Evolutionary conservation across 2,113 vertebrate species (phyloP).

Genomic region (Equus przewalskii): DNA sequence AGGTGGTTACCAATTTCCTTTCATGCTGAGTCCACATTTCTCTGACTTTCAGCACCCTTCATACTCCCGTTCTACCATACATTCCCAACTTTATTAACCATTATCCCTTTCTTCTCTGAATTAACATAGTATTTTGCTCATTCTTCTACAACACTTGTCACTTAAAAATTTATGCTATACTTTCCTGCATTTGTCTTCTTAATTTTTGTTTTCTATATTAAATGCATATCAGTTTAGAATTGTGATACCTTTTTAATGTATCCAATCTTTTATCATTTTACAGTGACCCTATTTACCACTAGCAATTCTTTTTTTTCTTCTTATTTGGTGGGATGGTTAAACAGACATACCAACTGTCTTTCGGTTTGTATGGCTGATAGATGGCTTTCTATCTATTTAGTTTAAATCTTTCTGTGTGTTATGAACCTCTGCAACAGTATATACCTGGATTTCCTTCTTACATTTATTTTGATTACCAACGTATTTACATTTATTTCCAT

Average conservation of each 20-base stretch:
- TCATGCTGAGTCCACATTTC: neutral
- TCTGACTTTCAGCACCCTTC: neutral
- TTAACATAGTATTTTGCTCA: neutral
- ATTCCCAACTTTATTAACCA: neutral
- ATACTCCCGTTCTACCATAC: neutral
- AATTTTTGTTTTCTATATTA: neutral
- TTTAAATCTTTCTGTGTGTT: neutral
- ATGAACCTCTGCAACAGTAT: conserved; percentile 7
- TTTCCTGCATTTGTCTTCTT: neutral
- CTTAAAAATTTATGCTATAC: neutral
- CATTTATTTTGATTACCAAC: neutral
- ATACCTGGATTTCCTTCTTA: neutral
- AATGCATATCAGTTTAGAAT: neutral
- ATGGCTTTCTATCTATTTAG: neutral
- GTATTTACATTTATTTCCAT: neutral
- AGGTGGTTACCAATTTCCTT: neutral
- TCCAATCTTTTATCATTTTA: neutral
- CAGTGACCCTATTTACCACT: neutral
- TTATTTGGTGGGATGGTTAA: neutral
- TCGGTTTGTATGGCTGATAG: neutral
- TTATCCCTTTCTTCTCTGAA: neutral
- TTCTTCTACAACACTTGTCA: neutral
- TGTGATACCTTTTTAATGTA: neutral
- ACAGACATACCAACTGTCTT: neutral
- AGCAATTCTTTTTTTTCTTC: neutral